Evolutionary conservation across 2,888 invertebrate species (phyloP).

Genomic region (Eupeodes luniger): DNA sequence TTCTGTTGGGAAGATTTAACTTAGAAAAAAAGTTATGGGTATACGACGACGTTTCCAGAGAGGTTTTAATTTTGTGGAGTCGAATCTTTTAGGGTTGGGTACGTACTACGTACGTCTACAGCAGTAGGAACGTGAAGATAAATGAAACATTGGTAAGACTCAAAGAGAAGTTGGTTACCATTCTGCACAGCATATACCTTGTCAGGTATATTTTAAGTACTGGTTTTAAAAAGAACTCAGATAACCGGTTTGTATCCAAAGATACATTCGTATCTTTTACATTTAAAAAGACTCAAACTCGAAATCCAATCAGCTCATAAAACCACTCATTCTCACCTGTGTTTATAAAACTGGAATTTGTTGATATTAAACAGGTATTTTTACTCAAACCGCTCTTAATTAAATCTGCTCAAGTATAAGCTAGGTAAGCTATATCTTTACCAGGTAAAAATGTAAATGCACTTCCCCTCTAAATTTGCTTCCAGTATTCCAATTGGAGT

Average conservation of each 20-base stretch:
- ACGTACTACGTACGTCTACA: not conserved
- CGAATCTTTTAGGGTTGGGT: slow-evolving; percentile 10
- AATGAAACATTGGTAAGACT: slow-evolving; percentile 68
- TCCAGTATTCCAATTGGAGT: slow-evolving; percentile 67
- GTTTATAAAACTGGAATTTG: slow-evolving; percentile 9
- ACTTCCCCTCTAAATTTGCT: slow-evolving; percentile 7
- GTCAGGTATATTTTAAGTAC: slow-evolving; percentile 8
- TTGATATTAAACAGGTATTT: slow-evolving; percentile 29
- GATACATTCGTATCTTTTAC: not conserved
- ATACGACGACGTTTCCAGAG: slow-evolving; percentile 42
- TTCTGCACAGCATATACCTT: not conserved
- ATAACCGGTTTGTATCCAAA: slow-evolving; percentile 35
- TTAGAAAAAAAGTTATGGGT: slow-evolving; percentile 18
- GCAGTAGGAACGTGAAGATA: slow-evolving; percentile 51
- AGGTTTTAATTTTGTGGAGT: slow-evolving; percentile 30
- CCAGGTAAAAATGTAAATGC: not conserved
- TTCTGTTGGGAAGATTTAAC: not conserved
- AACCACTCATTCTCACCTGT: slow-evolving; percentile 54
- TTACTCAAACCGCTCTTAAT: slow-evolving; percentile 28
- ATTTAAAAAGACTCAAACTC: not conserved
- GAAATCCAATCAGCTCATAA: not conserved
- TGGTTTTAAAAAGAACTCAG: slow-evolving; percentile 30
- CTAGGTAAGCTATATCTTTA: not conserved
- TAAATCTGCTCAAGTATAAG: not conserved
- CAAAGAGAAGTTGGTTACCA: slow-evolving; percentile 59